Base-by-base conservation (phyloP, 2,888 invertebrate genomes). In the Mamestra brassicae region DNA sequence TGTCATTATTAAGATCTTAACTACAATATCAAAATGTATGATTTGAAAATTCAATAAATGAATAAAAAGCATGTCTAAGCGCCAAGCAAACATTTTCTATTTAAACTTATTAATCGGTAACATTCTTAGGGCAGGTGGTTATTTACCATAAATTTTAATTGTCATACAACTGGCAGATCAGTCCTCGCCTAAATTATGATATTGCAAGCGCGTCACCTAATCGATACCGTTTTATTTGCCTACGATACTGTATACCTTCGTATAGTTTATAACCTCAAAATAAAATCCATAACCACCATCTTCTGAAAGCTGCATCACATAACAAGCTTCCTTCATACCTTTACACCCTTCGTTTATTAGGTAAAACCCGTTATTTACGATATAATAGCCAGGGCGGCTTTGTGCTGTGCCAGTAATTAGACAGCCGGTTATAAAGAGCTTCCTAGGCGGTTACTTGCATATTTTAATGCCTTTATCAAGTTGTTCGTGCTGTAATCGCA, bases 401-500 rank as follows among this genome's bases (percentile, higher is more conserved):
- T 87, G 73, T 81, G 74, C 78, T 71, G 78, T 47, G 65, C 63
- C 80, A 75, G 84, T 89, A 89, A 90, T 90, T 90, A 89, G 85
- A 78, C 71, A 67, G 66, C 66, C 65, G 81, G 74, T 80, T 86
- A 84, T 87, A 76, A 82, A 85, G 81, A 80, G 82, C 82, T 83
- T 74, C 74, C 76, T 71, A 82, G 87, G 83, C 89, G 81, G 89
- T 94, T 89, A 90, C 92, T 94, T 92, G 93, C 92, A 93, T 92
- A 94, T 93, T 94, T 94, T 93, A 95, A 93, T 93, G 90, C 91
- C 91, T 93, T 93, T 92, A 93, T 94, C 92, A 90, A 91, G 89
- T 90, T 87, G 88, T 88, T 87, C 87, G 80, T 74, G 87, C 75
- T 77, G 85, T 91, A 90, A 92, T 92, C 92, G 88, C 90, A 80